Evolutionary conservation across 37 sponge, comb jelly and placozoan genomes (phyloP).

Genomic region (Petrosia ficiformis): DNA sequence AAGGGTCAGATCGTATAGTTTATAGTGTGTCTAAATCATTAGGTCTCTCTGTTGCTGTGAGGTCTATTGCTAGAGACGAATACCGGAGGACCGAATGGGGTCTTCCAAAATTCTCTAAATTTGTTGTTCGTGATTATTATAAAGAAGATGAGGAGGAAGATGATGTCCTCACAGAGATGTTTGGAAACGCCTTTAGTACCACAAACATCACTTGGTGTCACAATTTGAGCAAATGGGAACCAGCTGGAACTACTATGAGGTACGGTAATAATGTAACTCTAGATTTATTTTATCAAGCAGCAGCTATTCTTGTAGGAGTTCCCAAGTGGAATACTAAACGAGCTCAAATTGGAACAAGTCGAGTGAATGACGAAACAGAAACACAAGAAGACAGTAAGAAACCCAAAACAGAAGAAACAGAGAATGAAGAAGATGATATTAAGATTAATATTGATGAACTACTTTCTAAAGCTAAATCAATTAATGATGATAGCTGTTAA

Average conservation of each 20-base stretch:
- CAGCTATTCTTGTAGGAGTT: neutral
- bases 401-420: too few relatives aligned
- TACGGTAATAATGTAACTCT: neutral
- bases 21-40: constrained; percentile 13
- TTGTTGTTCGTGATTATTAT: neutral
- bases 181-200: neutral
- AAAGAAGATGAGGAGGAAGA: neutral
- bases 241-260: neutral
- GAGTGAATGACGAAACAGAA: too few relatives aligned
- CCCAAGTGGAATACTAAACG: neutral
- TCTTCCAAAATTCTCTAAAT: too few relatives aligned
- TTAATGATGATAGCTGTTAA: too few relatives aligned
- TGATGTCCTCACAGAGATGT: neutral
- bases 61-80: too few relatives aligned
- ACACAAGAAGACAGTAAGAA: too few relatives aligned
- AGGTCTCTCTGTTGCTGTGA: constrained; percentile 17
- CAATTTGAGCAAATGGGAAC: neutral
- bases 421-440: too few relatives aligned
- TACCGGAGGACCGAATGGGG: too few relatives aligned
- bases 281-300: neutral
- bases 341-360: too few relatives aligned
- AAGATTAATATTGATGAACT: too few relatives aligned
- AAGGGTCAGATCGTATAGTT: constrained; percentile 7
- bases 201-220: neutral
- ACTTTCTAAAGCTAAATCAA: too few relatives aligned